phyloP scores from a whole-genome alignment of 2,888 invertebrate species.

The Argyresthia albistria region DNA sequence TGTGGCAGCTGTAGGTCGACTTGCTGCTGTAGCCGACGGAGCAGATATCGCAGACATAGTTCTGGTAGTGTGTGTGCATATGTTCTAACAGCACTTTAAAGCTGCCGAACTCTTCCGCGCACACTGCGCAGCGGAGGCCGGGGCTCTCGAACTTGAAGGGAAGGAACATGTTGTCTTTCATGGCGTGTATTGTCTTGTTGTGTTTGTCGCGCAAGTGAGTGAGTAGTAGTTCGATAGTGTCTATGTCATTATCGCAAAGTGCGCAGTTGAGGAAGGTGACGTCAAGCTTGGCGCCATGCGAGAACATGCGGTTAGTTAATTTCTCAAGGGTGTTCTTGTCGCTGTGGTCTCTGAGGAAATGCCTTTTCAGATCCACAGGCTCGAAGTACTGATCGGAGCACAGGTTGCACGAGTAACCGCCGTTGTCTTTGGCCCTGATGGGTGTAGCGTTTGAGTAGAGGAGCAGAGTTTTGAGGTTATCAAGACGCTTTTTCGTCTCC shows the following conservation, averaged over 20 bases:
- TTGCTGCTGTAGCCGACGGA: constrained; percentile 3
- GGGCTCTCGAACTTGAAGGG: constrained; percentile 42
- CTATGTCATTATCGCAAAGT: constrained; percentile 39
- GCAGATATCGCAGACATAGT: constrained; percentile 13
- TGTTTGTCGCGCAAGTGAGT: constrained; percentile 44
- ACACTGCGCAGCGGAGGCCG: constrained; percentile 25
- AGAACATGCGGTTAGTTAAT: constrained; percentile 59
- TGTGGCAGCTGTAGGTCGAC: constrained; percentile 7
- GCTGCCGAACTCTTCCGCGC: constrained; percentile 23
- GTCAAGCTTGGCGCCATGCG: constrained; percentile 60
- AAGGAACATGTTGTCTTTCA: constrained; percentile 58
- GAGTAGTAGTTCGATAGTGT: constrained; percentile 48
- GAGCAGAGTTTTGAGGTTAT: constrained; percentile 23
- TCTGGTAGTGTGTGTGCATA: constrained; percentile 26
- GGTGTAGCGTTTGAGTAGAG: constrained; percentile 39
- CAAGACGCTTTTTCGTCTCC: constrained; percentile 18
- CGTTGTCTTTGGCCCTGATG: constrained; percentile 26
- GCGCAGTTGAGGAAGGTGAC: constrained; percentile 49
- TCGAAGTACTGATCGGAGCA: constrained; percentile 27
- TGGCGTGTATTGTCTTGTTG: constrained; percentile 44
- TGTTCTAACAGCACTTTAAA: constrained; percentile 33
- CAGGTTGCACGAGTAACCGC: constrained; percentile 33
- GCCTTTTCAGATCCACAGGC: constrained; percentile 24
- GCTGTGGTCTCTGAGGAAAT: constrained; percentile 41
- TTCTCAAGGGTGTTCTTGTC: constrained; percentile 58